A percentile compares a stretch with the other conserved stretches of the same genome.
Evolutionary conservation across 2,797 vertebrate genomes (phyloP).

Genomic region (Acrossocheilus fasciatus): DNA sequence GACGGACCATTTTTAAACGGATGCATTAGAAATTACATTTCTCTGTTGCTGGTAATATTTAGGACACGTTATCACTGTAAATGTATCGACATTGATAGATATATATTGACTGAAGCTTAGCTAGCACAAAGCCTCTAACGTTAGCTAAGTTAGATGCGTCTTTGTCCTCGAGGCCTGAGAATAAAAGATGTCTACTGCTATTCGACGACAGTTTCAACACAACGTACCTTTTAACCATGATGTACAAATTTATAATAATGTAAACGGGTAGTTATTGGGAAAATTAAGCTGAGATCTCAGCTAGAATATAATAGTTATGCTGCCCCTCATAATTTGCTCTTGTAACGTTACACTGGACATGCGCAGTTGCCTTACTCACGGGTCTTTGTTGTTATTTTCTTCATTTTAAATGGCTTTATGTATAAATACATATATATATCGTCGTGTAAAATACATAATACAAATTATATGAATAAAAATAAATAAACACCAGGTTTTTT

Average conservation of each 20-base stretch:
- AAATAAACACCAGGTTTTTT: not conserved
- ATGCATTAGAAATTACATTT: not conserved
- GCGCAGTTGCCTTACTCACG: not conserved
- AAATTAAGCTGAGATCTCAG: not conserved
- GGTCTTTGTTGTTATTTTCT: not conserved
- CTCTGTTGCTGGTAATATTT: not conserved
- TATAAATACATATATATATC: not conserved
- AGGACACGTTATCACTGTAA: not conserved
- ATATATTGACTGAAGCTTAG: not conserved
- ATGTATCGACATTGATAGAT: no score
- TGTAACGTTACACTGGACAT: not conserved
- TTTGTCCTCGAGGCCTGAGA: not conserved
- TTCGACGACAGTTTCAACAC: not conserved
- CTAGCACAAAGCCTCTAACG: not conserved
- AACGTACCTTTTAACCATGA: conserved; percentile 1
- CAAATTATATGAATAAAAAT: not conserved
- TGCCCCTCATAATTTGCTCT: no score
- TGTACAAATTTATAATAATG: no score
- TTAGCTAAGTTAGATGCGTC: not conserved
- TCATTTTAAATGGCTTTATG: not conserved
- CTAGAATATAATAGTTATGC: not conserved
- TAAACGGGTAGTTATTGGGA: not conserved
- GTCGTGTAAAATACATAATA: not conserved
- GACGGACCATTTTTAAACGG: not conserved
- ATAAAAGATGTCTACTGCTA: not conserved